Evolutionary conservation across 2,113 vertebrate genomes (phyloP).

Genomic region (Laticauda colubrina): DNA sequence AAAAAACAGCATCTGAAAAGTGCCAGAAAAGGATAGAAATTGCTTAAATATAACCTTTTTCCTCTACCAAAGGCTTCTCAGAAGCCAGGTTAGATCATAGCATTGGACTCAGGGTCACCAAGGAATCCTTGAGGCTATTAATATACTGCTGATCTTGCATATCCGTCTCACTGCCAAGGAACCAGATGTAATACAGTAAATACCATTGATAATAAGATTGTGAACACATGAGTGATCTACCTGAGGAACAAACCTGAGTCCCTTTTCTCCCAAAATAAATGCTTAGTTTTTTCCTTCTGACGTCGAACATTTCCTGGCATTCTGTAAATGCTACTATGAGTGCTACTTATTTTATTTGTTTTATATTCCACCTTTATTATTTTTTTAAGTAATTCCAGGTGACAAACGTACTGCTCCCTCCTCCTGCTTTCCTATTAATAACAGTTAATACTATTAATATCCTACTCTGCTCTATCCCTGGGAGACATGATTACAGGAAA

Average conservation of each 20-base stretch:
- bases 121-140: slow-evolving; percentile 8
- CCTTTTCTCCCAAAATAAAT: background rate
- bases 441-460: background rate
- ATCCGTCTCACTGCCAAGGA: background rate
- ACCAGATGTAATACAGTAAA: background rate
- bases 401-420: background rate
- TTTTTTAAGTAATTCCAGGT: background rate
- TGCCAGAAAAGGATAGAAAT: too few relatives aligned
- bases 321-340: background rate
- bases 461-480: background rate
- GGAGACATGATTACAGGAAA: background rate
- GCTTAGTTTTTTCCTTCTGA: background rate
- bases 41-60: too few relatives aligned
- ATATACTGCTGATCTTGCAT: slow-evolving; percentile 1
- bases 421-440: background rate
- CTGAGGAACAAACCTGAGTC: background rate
- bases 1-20: background rate
- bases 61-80: too few relatives aligned
- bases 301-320: background rate
- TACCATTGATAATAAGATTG: slow-evolving; percentile 17
- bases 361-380: background rate
- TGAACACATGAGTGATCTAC: background rate
- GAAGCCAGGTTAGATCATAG: background rate
- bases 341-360: background rate
- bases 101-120: background rate